Evolutionary conservation across 2,113 vertebrate genomes (phyloP), one percentile per base, ranked within the genome.

Genomic region (Cygnus buccinator): DNA sequence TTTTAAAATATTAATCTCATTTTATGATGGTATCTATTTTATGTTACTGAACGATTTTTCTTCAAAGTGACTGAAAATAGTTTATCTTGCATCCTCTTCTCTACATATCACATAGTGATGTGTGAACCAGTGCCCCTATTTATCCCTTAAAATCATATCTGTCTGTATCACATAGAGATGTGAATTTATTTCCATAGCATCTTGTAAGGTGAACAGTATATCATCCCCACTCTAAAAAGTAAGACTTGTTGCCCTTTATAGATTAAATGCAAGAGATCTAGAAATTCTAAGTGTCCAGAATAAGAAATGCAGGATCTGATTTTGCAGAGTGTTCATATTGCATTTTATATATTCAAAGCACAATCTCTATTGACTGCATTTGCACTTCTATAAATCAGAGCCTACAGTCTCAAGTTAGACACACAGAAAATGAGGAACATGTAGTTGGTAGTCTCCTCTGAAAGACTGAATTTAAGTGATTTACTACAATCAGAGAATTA

Each of bases 361-460:
- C 72, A 81, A 28, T 52, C 67, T 54, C 20, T 71, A 22, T 61
- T 84, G 72, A 35, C 72, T 86, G 6, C 31, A 43, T 94, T 86
- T 88, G 26, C 61, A 75, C 18, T 93, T 94, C 81, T 61, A 75
- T 91, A 88, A 95, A 88, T 91, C 70, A 94, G 73, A 72, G 43
- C 16, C 23, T 78, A 43, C 25, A 85, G 28, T 88, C 37, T 74
- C n/a, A 85, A 76, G 54, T 72, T 50, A 91, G 71, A 89, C 65
- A 85, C 25, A 16, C 63, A 74, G 76, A 75, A 92, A 93, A 96
- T n/a, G 35, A 90, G 46, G 90, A 93, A 72, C 10, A 0, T 77
- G n/a, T 65, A 77, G 13, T 20, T 65, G 11, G 21, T 68, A 61
- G 18, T 78, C 20, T 74, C 29, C 20, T 87, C 46, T 61, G 85